A percentile compares a stretch with the other conserved stretches of the same genome.
Evolutionary conservation across 2,797 vertebrate species (phyloP).

Genomic region (Enteromius viviparus): DNA sequence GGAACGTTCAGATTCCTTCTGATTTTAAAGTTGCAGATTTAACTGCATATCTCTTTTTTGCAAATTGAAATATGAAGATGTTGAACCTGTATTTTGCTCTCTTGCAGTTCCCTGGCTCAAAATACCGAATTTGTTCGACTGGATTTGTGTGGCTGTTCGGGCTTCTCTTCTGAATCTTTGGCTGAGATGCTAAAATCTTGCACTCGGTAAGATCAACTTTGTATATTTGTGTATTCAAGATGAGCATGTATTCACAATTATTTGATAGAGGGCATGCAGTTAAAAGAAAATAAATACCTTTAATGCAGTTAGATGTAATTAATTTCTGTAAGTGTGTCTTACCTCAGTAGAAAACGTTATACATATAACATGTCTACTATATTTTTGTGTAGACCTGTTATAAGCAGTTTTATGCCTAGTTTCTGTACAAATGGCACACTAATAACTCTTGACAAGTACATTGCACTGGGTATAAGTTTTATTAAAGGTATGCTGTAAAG

Average conservation of each 20-base stretch:
- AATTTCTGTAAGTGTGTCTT: background rate
- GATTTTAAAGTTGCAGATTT: background rate
- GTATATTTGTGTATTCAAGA: too few relatives aligned
- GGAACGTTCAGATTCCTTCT: background rate
- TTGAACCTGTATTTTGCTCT: background rate
- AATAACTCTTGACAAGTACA: background rate
- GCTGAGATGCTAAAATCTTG: constrained; percentile 80
- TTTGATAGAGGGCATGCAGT: background rate
- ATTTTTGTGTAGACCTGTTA: background rate
- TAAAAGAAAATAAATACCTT: background rate
- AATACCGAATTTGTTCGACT: constrained; percentile 82
- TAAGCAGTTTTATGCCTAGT: background rate
- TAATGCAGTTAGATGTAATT: background rate
- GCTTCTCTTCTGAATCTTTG: constrained; percentile 82
- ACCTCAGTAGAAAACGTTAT: background rate
- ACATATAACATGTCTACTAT: background rate
- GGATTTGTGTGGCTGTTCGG: constrained; percentile 87
- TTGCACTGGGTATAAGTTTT: background rate
- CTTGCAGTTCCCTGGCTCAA: constrained; percentile 78
- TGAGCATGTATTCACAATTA: background rate
- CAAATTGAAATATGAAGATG: background rate
- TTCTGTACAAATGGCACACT: background rate
- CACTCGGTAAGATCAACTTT: constrained; percentile 72
- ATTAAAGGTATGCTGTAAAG: background rate
- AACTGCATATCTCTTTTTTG: background rate